Conservation (phyloP, 2,797 vertebrate genomes). For the Clarias fuscus region DNA sequence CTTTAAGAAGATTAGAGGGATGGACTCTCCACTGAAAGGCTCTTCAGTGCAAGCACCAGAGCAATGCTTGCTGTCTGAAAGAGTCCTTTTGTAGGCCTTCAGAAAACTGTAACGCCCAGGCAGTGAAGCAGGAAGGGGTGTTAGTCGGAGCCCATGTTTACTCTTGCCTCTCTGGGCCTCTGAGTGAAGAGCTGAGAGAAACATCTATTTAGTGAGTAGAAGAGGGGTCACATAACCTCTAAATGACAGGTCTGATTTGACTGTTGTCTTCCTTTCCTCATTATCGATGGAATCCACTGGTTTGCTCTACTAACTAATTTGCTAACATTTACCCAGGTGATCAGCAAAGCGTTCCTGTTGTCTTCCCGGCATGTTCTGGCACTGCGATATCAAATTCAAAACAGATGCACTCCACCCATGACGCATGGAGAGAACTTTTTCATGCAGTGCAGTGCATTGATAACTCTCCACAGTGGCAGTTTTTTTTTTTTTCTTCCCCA, state of each 20-base stretch:
- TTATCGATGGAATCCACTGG: constrained; percentile 37
- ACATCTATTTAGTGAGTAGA: constrained; percentile 56
- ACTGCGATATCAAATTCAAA: constrained; percentile 20
- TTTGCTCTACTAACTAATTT: constrained; percentile 49
- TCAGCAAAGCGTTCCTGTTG: constrained; percentile 8
- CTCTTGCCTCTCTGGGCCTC: constrained; percentile 51
- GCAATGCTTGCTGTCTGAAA: constrained; percentile 39
- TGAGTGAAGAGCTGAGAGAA: constrained; percentile 48
- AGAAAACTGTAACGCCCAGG: constrained; percentile 28
- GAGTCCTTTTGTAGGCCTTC: constrained; percentile 52
- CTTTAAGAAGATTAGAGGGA: constrained; percentile 21
- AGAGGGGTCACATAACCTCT: constrained; percentile 55
- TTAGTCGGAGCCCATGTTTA: constrained; percentile 59
- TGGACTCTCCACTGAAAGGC: constrained; percentile 32
- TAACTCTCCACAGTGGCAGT: constrained; percentile 60
- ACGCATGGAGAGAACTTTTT: background rate
- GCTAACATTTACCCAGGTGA: constrained; percentile 23
- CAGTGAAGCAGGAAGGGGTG: constrained; percentile 42
- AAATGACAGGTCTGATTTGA: constrained; percentile 61
- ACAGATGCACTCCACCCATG: constrained; percentile 28
- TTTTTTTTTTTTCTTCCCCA: background rate
- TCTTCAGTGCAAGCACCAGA: constrained; percentile 34
- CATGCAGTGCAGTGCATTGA: background rate
- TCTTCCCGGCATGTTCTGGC: constrained; percentile 15
- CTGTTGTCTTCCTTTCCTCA: constrained; percentile 61